phyloP scores from a whole-genome alignment of 2,113 vertebrate genomes.

The Vombatus ursinus region DNA sequence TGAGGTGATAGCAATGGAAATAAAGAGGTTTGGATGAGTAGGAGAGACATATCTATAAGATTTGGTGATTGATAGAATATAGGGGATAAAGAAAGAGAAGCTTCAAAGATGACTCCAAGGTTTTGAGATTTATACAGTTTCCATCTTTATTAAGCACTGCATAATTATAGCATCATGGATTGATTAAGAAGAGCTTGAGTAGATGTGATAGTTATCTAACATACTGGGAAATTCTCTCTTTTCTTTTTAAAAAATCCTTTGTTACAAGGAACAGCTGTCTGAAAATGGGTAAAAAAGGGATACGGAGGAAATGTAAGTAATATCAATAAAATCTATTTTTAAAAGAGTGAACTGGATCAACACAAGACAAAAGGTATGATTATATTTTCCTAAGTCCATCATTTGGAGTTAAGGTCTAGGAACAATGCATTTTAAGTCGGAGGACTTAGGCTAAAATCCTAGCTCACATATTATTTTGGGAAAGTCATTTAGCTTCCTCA shows the following conservation, averaged over 20 bases:
- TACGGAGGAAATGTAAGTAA: neutral
- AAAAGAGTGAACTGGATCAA: neutral
- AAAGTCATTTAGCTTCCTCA: neutral
- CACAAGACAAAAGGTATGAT: neutral
- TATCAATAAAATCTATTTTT: neutral
- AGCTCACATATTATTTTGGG: neutral
- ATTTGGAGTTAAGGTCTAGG: neutral
- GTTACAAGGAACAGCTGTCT: neutral
- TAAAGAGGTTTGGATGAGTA: neutral
- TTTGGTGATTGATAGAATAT: conserved; percentile 30
- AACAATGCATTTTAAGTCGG: neutral
- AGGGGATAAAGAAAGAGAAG: conserved; percentile 13
- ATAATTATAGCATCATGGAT: neutral
- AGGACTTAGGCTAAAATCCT: neutral
- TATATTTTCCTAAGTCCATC: neutral
- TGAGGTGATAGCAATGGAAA: neutral
- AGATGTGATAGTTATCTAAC: neutral
- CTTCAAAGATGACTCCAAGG: neutral
- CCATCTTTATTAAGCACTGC: conserved; percentile 6
- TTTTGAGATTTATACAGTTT: neutral
- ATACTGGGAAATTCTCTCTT: neutral
- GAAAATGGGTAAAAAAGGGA: neutral
- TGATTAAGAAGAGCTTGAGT: conserved; percentile 23
- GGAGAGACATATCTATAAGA: conserved; percentile 40
- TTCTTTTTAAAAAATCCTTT: neutral